Evolutionary conservation across 2,797 vertebrate genomes (phyloP).

Genomic region (Malacoraja senta): DNA sequence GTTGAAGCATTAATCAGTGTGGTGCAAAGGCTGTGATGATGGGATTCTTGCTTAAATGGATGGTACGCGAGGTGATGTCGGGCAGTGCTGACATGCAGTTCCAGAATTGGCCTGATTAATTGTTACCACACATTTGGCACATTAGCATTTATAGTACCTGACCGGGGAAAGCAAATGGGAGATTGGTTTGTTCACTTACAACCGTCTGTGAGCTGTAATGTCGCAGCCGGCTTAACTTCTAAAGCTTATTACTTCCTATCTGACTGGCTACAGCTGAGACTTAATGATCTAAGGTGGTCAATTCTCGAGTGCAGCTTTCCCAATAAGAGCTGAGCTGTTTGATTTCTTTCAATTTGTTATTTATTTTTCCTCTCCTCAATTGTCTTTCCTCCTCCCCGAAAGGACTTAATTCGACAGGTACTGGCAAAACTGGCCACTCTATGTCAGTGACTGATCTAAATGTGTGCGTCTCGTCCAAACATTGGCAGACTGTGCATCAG

Average conservation of each 20-base stretch:
- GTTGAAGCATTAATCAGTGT: background rate
- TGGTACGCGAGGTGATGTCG: background rate
- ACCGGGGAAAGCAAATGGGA: background rate
- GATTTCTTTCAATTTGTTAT: no score
- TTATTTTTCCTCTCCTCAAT: background rate
- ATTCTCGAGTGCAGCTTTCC: background rate
- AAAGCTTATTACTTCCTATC: background rate
- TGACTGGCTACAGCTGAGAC: background rate
- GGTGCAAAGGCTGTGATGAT: background rate
- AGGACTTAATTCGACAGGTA: background rate
- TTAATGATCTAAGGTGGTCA: background rate
- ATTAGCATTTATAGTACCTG: conserved; percentile 26
- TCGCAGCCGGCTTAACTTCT: no score
- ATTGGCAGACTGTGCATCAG: background rate
- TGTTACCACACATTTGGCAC: background rate
- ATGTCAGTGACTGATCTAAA: background rate
- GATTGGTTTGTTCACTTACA: background rate
- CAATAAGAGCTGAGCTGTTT: background rate
- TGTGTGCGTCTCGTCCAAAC: background rate
- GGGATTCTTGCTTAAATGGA: background rate
- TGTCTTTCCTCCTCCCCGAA: background rate
- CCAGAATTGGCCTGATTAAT: background rate
- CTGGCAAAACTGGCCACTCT: background rate
- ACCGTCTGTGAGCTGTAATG: background rate
- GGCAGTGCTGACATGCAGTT: background rate